A percentile compares a stretch with the other conserved stretches of the same genome.
Evolutionary conservation across 2,797 vertebrate species (phyloP).

Genomic region (Pseudotriccus pelzelni): DNA sequence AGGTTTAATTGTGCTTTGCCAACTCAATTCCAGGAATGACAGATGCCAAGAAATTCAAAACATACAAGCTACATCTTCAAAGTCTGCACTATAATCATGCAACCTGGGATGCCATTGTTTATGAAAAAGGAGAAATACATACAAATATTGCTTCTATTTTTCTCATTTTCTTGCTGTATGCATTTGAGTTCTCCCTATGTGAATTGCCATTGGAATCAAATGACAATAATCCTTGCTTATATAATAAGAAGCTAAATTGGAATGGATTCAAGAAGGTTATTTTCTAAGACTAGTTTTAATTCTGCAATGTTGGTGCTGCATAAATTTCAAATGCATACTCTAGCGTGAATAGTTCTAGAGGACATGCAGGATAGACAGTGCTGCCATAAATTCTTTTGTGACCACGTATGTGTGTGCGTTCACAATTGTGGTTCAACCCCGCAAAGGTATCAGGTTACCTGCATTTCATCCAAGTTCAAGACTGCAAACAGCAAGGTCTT

Average conservation of each 20-base stretch:
- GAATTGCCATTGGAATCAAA: not conserved
- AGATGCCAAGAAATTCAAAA: not conserved
- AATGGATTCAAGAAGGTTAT: not conserved
- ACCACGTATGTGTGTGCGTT: fast-evolving
- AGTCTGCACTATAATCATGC: not conserved
- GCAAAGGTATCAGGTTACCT: not conserved
- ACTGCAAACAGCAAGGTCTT: not conserved
- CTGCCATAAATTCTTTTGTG: not conserved
- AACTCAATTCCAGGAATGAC: not conserved
- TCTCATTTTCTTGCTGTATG: not conserved
- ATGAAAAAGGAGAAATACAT: not conserved
- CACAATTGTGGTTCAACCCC: not conserved
- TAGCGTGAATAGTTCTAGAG: not conserved
- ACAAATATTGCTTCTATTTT: not conserved
- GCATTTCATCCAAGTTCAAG: not conserved
- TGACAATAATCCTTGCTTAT: not conserved
- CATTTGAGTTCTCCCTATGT: not conserved
- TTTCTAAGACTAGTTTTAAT: not conserved
- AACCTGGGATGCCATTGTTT: not conserved
- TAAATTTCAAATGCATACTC: not conserved
- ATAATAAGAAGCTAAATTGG: not conserved
- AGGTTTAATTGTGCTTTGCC: not conserved
- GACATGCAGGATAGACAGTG: not conserved
- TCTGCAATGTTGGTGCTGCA: not conserved
- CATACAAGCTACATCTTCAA: not conserved